These are phyloP conservation scores for Blastobasis adustella DNA, from an alignment of 2,888 invertebrate genomes.

Conservation along the genomic window DNA sequence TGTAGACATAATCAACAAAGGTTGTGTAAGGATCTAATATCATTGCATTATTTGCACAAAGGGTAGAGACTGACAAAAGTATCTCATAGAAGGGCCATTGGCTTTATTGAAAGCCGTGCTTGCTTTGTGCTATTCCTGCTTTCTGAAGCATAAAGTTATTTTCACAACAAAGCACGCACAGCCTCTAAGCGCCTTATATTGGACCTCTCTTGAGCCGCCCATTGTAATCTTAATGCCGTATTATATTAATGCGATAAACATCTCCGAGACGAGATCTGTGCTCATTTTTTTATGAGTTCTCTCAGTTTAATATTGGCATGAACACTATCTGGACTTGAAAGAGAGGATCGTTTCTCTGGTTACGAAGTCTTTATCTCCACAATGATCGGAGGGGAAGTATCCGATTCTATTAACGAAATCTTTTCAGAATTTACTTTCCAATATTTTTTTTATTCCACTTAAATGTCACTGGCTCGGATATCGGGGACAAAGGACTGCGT, in stretches of 20 bases:
- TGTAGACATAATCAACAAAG: no score
- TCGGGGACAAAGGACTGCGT: no score
- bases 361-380: slow-evolving; percentile 47
- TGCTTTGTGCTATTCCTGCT: slow-evolving; percentile 57
- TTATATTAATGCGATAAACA: slow-evolving; percentile 75
- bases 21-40: slow-evolving; percentile 19
- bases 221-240: slow-evolving; percentile 73
- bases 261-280: slow-evolving; percentile 52
- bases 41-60: slow-evolving; percentile 58
- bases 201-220: slow-evolving; percentile 68
- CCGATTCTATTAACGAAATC: slow-evolving; percentile 50
- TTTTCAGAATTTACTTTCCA: slow-evolving; percentile 35
- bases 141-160: slow-evolving; percentile 69
- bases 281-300: slow-evolving; percentile 56
- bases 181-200: slow-evolving; percentile 68
- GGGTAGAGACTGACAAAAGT: slow-evolving; percentile 51
- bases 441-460: slow-evolving; percentile 17
- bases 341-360: slow-evolving; percentile 49
- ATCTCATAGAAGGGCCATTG: slow-evolving; percentile 55
- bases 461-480: no score
- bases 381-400: slow-evolving; percentile 49
- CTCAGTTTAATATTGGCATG: slow-evolving; percentile 58
- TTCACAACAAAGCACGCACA: slow-evolving; percentile 68
- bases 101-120: slow-evolving; percentile 62
- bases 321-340: slow-evolving; percentile 31